Conservation (phyloP, 2,113 vertebrate genomes). For the Arothron firmamentum region DNA sequence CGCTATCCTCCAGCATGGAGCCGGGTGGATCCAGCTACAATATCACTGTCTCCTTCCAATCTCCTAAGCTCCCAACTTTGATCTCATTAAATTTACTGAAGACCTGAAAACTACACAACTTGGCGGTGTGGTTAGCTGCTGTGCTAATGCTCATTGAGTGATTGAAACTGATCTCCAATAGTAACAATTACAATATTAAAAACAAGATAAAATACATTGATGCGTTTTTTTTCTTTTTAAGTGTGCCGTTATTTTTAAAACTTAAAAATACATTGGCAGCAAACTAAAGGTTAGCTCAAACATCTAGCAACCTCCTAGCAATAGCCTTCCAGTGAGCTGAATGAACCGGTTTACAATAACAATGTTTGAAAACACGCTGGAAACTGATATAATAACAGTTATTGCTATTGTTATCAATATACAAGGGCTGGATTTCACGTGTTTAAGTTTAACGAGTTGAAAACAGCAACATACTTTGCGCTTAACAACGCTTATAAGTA, state of each 20-base stretch:
- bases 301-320: slow-evolving; percentile 8
- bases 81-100: too few relatives aligned
- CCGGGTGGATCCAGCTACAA: not conserved
- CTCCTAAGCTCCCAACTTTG: too few relatives aligned
- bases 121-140: too few relatives aligned
- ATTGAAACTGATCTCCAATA: too few relatives aligned
- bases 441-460: not conserved
- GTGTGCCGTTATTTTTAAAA: not conserved
- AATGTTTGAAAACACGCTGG: not conserved
- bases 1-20: not conserved
- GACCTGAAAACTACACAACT: too few relatives aligned
- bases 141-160: not conserved
- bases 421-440: not conserved
- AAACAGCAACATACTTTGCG: not conserved
- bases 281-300: slow-evolving; percentile 3
- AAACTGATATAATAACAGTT: not conserved
- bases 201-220: too few relatives aligned
- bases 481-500: not conserved
- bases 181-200: too few relatives aligned
- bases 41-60: too few relatives aligned
- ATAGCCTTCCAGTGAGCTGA: not conserved
- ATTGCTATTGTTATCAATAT: not conserved
- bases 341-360: not conserved
- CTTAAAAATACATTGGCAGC: not conserved
- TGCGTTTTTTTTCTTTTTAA: too few relatives aligned